These are phyloP conservation scores for Macaria liturata DNA, from an alignment of 2,888 invertebrate genomes.

Conservation along the genomic window DNA sequence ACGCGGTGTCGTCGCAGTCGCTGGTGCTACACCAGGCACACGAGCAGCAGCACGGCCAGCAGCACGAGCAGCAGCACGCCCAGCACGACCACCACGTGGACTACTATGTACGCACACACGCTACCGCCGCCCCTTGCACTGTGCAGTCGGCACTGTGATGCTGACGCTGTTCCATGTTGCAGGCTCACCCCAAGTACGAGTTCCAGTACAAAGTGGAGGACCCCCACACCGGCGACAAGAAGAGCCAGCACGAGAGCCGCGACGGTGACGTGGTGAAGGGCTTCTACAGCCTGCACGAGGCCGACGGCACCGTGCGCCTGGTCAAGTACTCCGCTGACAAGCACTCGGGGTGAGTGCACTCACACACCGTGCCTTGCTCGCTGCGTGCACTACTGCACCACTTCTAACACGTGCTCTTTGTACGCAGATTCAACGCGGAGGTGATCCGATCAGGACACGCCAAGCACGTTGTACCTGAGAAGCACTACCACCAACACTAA, in stretches of 20 bases:
- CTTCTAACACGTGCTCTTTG: neutral
- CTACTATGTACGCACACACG: slow-evolving; percentile 24
- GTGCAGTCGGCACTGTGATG: neutral
- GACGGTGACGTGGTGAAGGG: slow-evolving; percentile 85
- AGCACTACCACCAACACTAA: slow-evolving; percentile 31
- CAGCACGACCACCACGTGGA: slow-evolving; percentile 14
- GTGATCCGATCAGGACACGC: slow-evolving; percentile 46
- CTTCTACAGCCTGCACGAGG: slow-evolving; percentile 64
- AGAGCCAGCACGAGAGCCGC: slow-evolving; percentile 77
- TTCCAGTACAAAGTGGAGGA: slow-evolving; percentile 68
- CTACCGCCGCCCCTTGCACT: neutral
- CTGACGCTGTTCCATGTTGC: slow-evolving; percentile 7
- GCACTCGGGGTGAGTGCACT: slow-evolving; percentile 33
- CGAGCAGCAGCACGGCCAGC: slow-evolving; percentile 29
- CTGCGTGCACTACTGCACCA: neutral
- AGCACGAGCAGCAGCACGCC: slow-evolving; percentile 6
- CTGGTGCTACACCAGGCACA: slow-evolving; percentile 50
- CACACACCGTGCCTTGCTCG: neutral
- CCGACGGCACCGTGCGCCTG: slow-evolving; percentile 54
- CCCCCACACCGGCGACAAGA: slow-evolving; percentile 81
- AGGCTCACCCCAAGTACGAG: slow-evolving; percentile 30
- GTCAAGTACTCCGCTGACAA: slow-evolving; percentile 80
- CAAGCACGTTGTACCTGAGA: slow-evolving; percentile 32
- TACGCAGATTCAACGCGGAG: slow-evolving; percentile 33
- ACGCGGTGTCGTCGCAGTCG: slow-evolving; percentile 48